These are phyloP conservation scores for Cephalopholis sonnerati DNA, from an alignment of 2,113 vertebrate species.

Conservation along the genomic window DNA sequence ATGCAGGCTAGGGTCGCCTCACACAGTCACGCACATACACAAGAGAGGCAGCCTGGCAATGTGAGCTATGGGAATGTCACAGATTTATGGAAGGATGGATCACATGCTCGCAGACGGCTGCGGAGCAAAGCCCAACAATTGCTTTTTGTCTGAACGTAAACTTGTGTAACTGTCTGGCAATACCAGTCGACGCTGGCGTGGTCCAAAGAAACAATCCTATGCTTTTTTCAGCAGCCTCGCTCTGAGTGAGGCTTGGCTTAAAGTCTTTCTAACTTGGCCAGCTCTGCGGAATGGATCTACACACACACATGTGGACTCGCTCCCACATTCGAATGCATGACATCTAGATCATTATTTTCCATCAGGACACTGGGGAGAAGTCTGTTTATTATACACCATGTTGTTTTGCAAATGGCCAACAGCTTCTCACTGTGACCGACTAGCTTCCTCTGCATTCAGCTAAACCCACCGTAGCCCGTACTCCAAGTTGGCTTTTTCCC, in stretches of 20 bases:
- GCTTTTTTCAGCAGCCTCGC: slow-evolving; percentile 34
- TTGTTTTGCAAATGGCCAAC: slow-evolving; percentile 9
- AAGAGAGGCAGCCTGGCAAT: slow-evolving; percentile 69
- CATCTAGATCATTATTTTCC: slow-evolving; percentile 47
- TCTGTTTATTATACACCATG: slow-evolving; percentile 28
- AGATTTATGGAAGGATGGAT: slow-evolving; percentile 77
- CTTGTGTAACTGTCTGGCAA: slow-evolving; percentile 83
- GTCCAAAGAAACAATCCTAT: slow-evolving; percentile 51
- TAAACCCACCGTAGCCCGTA: not conserved
- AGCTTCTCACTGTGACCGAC: slow-evolving; percentile 12
- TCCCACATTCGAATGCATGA: slow-evolving; percentile 29
- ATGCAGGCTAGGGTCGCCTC: slow-evolving; percentile 65
- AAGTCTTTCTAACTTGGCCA: slow-evolving; percentile 48
- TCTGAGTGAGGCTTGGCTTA: slow-evolving; percentile 40
- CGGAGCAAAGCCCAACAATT: slow-evolving; percentile 79
- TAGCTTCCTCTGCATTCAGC: not conserved
- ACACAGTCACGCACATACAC: slow-evolving; percentile 39
- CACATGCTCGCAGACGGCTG: slow-evolving; percentile 81
- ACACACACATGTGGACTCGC: slow-evolving; percentile 15
- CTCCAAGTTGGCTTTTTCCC: slow-evolving; percentile 16
- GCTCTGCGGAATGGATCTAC: slow-evolving; percentile 27
- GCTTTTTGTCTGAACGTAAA: slow-evolving; percentile 86
- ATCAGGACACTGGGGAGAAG: slow-evolving; percentile 7
- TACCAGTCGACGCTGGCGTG: slow-evolving; percentile 64
- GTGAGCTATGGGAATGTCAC: slow-evolving; percentile 79